Base-by-base conservation (phyloP, 1,140 invertebrate species). In the Monochamus saltuarius region DNA sequence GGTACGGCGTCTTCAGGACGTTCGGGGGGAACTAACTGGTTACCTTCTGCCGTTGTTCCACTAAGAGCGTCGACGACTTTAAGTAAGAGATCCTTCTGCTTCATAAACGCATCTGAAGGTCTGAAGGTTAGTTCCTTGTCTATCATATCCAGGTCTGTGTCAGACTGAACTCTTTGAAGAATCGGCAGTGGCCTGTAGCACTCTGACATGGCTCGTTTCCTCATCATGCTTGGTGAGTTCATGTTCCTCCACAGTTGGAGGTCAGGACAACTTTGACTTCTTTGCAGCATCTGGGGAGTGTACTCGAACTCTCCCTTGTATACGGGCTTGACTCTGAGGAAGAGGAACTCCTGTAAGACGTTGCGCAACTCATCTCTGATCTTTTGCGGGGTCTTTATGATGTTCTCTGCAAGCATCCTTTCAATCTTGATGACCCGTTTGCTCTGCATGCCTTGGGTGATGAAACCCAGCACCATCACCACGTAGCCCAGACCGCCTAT, bases 401-500 rank as follows among this genome's bases (percentile, higher is more conserved):
- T 78, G 76, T 89, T 88, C 55, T 83, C 77, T 10, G 85, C 87
- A 35, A 92, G 73, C 71, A 89, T 87, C 62, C 89, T 87, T 72
- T 93, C 90, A 40, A 94, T 77, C 65, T 82, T 81, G 40, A 83
- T 81, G 19, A 94, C 82, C 69, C 85, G 84, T 72, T 92, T 91
- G 55, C 89, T 91, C 56, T 84, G 82, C 79, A 88, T 80, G 9
- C 83, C 86, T 61, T 83, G 78, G 0, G 89, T 87, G 57, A 96
- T 92, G 71, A 94, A 94, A 17, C 89, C 90, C 62, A 95, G 84
- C 42, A 96, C 88, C 92, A 95, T 95, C 11, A 94, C 85, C 43
- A 95, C 83, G 75, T 95, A 96, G 0, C 92, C 93, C 56, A 96
- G 79, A 1, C 93, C 93, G 66, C 94, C 91, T 43, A 92, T 91